phyloP scores from a whole-genome alignment of 2,113 vertebrate genomes.

The Cavia porcellus region DNA sequence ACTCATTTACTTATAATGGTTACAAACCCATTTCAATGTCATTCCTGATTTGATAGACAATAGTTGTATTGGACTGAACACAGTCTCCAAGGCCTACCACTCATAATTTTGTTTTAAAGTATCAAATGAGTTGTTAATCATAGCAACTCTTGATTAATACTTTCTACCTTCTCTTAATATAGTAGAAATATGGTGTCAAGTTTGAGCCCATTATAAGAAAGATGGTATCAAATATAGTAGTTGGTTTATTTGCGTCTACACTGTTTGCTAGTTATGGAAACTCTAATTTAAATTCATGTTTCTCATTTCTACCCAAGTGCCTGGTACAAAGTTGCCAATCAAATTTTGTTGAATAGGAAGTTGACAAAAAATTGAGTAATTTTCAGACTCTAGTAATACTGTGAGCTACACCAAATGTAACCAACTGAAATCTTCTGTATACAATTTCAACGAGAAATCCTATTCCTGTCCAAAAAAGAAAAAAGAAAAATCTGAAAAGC shows the following conservation, averaged over 20 bases:
- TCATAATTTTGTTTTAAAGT: constrained; percentile 56
- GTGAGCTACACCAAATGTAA: neutral
- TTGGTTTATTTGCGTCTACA: constrained; percentile 27
- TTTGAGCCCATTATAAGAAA: neutral
- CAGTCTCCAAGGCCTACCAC: neutral
- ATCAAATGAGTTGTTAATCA: neutral
- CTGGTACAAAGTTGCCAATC: neutral
- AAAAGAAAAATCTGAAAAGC: neutral
- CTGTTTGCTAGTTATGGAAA: neutral
- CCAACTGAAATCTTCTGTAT: neutral
- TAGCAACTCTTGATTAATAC: neutral
- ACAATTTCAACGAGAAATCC: neutral
- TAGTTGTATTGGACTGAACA: constrained; percentile 8
- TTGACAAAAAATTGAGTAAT: neutral
- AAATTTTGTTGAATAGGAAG: neutral
- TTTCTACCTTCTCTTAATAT: neutral
- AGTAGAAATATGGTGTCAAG: neutral
- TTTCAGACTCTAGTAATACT: neutral
- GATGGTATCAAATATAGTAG: neutral
- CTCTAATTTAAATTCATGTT: constrained; percentile 2
- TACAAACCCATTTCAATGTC: constrained; percentile 50
- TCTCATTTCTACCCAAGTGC: neutral
- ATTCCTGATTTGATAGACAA: constrained; percentile 20
- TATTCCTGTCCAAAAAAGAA: neutral
- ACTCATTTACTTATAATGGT: constrained; percentile 52